Base-by-base conservation (phyloP, 92 coral and sea anemone species). In the Ricordea florida region DNA sequence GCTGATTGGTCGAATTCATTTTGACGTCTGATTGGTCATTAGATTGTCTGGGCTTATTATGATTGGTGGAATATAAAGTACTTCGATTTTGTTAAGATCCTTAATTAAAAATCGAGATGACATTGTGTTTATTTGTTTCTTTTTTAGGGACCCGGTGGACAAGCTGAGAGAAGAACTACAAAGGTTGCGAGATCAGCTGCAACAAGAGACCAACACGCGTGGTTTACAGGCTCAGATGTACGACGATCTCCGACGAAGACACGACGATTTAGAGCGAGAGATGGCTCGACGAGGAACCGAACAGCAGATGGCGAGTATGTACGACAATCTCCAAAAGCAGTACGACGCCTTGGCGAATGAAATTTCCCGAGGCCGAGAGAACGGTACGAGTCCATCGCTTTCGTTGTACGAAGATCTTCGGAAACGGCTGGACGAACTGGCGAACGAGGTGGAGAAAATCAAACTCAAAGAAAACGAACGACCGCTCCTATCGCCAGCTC, bases 171-270 rank as follows among this genome's bases (percentile, higher is more conserved):
- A 75, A 11, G 99, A 96, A 31, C 75, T 96, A 22, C 92, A 87
- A 50, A 72, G 78, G 15, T 65, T 96, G 17, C 92, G 94, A 10
- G 46, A 85, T 25, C 97, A 86, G 52, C 82, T 96, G 6, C 87
- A 80, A 67, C 87, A 92, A 55, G 92, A 85, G 37, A 55, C 92
- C 5, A 85, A 87, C 37, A 83, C 90, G 24, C 91, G 97, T 26
- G 84, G 78, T 33, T 42, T 89, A 71, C 93, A 89, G 52, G 24
- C 90, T 28, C 93, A 90, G 6, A 72, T 92, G 85, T 92, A 88
- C 81, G 97, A 92, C 56, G 99, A 96, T 77, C 86, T 96, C 16
- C 92, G 97, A 55, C 89, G 97, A 29, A 73, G 89, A 64, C 96
- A 96, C 76, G 99, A 96, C 73, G 96, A 96, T 60, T 69, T 90